Evolutionary conservation across 1,140 invertebrate genomes (phyloP).

Genomic region (Drosophila pandora): DNA sequence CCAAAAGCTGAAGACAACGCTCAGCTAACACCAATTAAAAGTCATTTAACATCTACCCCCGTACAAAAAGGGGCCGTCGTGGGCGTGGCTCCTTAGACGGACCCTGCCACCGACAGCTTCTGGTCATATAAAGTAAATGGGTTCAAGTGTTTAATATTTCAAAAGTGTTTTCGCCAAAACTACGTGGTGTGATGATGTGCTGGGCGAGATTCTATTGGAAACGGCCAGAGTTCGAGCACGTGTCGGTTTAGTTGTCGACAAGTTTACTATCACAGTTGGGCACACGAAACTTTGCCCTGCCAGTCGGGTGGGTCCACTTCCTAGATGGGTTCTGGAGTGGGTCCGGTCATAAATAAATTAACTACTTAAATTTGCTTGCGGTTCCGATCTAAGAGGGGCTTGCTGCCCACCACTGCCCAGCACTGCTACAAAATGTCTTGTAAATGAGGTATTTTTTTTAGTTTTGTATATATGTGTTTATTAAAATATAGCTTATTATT

Average conservation of each 20-base stretch:
- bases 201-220: conserved; percentile 30
- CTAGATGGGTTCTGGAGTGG: conserved; percentile 5
- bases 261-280: conserved; percentile 58
- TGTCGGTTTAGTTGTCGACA: conserved; percentile 48
- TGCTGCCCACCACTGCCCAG: background rate
- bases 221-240: conserved; percentile 38
- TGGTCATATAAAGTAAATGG: conserved; percentile 59
- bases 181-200: conserved; percentile 50
- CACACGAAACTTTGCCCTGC: conserved; percentile 39
- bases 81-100: background rate
- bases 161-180: conserved; percentile 64
- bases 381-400: conserved; percentile 13
- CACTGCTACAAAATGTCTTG: background rate
- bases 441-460: no score
- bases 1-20: conserved; percentile 17
- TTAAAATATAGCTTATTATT: no score
- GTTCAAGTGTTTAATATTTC: conserved; percentile 72
- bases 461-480: no score
- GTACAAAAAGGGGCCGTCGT: background rate
- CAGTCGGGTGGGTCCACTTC: conserved; percentile 5
- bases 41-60: conserved; percentile 70
- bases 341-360: conserved; percentile 54
- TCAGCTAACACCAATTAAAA: conserved; percentile 77
- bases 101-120: conserved; percentile 21
- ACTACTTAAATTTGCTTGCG: conserved; percentile 53